Conservation (phyloP, 2,797 vertebrate genomes). For the Australoheros facetus region DNA sequence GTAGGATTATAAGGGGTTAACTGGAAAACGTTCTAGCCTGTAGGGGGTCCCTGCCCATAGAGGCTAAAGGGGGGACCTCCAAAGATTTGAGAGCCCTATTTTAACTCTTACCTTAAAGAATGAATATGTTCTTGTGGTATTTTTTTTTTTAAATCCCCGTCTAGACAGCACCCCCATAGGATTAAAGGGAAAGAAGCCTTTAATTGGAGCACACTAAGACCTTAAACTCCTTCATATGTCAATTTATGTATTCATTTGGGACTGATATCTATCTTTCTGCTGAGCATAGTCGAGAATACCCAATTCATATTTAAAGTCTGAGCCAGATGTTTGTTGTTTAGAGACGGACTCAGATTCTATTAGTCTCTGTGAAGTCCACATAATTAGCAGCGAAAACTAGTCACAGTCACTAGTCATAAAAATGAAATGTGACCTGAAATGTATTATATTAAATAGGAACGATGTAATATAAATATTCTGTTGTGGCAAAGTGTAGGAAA, state of each 20-base stretch:
- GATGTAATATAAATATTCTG: not conserved
- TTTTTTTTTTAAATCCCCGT: not conserved
- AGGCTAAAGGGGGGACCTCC: not conserved
- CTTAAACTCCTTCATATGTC: conserved; percentile 21
- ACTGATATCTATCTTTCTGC: not conserved
- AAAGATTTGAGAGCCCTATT: not conserved
- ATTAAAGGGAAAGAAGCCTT: conserved; percentile 13
- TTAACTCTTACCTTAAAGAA: not conserved
- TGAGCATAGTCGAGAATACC: not conserved
- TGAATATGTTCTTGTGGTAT: not conserved
- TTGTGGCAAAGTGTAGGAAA: not conserved
- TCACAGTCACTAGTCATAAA: not conserved
- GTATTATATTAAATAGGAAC: not conserved
- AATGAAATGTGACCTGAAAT: not conserved
- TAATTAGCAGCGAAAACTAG: not conserved
- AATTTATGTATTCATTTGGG: not conserved
- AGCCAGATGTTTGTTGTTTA: conserved; percentile 2
- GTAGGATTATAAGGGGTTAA: not conserved
- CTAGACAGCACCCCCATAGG: conserved; percentile 5
- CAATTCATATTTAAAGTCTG: not conserved
- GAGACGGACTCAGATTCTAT: not conserved
- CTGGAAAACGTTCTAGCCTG: not conserved
- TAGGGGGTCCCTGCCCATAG: not conserved
- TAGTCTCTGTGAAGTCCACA: not conserved
- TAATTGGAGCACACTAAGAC: not conserved